These are phyloP conservation scores for Labroides dimidiatus DNA, from an alignment of 2,797 vertebrate species.

Conservation along the genomic window DNA sequence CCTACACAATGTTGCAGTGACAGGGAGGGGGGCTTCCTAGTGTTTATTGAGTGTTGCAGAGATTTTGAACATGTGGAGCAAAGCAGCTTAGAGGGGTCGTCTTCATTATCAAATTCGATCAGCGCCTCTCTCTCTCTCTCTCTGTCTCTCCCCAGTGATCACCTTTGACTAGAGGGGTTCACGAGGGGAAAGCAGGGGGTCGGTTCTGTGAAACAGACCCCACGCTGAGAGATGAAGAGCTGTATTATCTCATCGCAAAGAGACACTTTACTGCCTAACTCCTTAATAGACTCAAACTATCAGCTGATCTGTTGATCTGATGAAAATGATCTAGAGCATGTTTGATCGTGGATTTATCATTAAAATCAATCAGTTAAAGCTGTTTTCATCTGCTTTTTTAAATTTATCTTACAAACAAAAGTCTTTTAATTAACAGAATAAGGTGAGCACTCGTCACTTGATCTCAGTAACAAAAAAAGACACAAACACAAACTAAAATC, in stretches of 20 bases:
- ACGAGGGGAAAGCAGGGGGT: slow-evolving; percentile 41
- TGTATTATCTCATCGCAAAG: slow-evolving; percentile 54
- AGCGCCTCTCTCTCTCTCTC: slow-evolving; percentile 69
- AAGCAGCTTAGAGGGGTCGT: slow-evolving; percentile 85
- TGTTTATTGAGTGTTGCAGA: slow-evolving; percentile 77
- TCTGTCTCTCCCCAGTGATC: slow-evolving; percentile 67
- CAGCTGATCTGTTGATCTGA: neutral
- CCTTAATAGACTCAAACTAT: neutral
- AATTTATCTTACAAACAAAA: too few species aligned
- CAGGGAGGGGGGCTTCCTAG: slow-evolving; percentile 76
- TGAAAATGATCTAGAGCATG: neutral
- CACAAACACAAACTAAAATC: too few species aligned
- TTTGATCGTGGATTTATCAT: neutral
- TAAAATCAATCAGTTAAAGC: neutral
- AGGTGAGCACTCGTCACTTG: too few species aligned
- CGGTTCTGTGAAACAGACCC: slow-evolving; percentile 50
- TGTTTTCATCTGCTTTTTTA: too few species aligned
- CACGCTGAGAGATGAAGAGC: slow-evolving; percentile 73
- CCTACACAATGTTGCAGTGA: slow-evolving; percentile 83
- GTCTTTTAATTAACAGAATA: too few species aligned
- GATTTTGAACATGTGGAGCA: slow-evolving; percentile 83
- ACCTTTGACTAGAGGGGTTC: slow-evolving; percentile 81
- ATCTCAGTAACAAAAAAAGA: too few species aligned
- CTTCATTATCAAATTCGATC: slow-evolving; percentile 89
- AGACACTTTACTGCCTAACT: slow-evolving; percentile 31